Conservation (phyloP, 2,888 invertebrate species). For the Polylopha cassiicola region DNA sequence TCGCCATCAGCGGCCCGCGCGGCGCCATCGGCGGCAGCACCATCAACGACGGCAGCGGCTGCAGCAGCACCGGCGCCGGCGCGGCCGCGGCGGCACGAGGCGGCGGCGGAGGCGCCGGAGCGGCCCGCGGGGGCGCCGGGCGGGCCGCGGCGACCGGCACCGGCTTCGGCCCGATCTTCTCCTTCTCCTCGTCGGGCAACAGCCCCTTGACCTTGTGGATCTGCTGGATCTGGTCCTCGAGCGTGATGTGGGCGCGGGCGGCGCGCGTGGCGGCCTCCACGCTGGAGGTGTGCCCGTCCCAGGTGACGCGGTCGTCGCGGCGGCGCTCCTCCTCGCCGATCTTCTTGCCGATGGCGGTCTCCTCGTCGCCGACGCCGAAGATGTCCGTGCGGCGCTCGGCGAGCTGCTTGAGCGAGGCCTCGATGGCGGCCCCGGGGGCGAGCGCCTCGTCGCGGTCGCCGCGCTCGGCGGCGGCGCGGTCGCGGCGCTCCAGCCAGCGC, state of each 20-base stretch:
- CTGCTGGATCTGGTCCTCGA: constrained; percentile 98
- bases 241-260: constrained; percentile 94
- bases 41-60: constrained; percentile 71
- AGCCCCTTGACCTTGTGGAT: constrained; percentile 96
- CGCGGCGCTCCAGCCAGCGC: constrained; percentile 97
- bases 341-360: constrained; percentile 99
- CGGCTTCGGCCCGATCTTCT: constrained; percentile 96
- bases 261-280: constrained; percentile 97
- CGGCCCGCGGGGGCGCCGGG: constrained; percentile 32
- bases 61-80: constrained; percentile 46
- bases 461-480: constrained; percentile 95
- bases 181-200: constrained; percentile 96
- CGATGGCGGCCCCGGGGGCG: constrained; percentile 90
- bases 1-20: constrained; percentile 54
- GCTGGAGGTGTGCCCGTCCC: constrained; percentile 99
- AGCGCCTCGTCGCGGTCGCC: constrained; percentile 84
- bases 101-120: constrained; percentile 27
- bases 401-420: constrained; percentile 92
- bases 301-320: constrained; percentile 94
- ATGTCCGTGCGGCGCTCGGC: constrained; percentile 99
- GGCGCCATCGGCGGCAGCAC: constrained; percentile 71
- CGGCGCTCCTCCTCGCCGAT: constrained; percentile 93
- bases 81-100: constrained; percentile 28
- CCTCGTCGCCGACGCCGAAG: constrained; percentile 99
- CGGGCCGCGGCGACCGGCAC: constrained; percentile 48